Conservation (phyloP, 2,113 vertebrate species). For the Girardinichthys multiradiatus region DNA sequence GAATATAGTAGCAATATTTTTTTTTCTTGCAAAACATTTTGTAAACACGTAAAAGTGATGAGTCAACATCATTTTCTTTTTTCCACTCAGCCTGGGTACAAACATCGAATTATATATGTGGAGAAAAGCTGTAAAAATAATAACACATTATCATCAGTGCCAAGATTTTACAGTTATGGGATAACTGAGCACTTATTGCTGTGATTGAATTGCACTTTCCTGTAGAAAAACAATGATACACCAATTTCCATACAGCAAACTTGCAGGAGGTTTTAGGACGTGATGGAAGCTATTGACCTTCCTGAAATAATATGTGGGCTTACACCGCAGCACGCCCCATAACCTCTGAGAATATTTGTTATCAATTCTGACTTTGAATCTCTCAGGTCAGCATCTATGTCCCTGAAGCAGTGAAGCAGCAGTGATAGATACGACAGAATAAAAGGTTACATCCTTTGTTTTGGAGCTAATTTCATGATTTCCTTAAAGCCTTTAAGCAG, state of each 20-base stretch:
- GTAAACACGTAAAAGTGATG: slow-evolving; percentile 16
- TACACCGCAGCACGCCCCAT: slow-evolving; percentile 62
- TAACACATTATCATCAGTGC: slow-evolving; percentile 18
- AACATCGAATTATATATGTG: slow-evolving; percentile 12
- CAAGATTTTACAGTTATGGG: slow-evolving; percentile 17
- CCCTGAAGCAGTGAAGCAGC: slow-evolving; percentile 45
- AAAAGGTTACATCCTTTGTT: slow-evolving; percentile 45
- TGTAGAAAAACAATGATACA: not conserved
- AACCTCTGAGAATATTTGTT: slow-evolving; percentile 66
- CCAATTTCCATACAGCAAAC: slow-evolving; percentile 34
- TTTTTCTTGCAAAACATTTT: slow-evolving; percentile 5
- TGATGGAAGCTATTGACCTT: slow-evolving; percentile 72
- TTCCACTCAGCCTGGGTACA: not conserved
- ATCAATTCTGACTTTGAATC: slow-evolving; percentile 70
- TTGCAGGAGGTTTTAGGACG: slow-evolving; percentile 41
- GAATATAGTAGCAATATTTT: not conserved
- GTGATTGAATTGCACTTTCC: slow-evolving; percentile 15
- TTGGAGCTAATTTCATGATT: slow-evolving; percentile 63
- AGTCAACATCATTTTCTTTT: slow-evolving; percentile 5
- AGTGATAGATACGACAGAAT: slow-evolving; percentile 59
- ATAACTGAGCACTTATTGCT: slow-evolving; percentile 23
- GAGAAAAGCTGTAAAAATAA: slow-evolving; percentile 22
- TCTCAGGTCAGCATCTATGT: slow-evolving; percentile 68
- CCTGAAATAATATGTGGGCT: slow-evolving; percentile 70
- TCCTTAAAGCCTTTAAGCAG: slow-evolving; percentile 54